Percentiles rank a stretch among this genome's conserved stretches.
These are phyloP conservation scores for Avahi laniger DNA, from an alignment of 2,797 vertebrate genomes.

Conservation along the genomic window DNA sequence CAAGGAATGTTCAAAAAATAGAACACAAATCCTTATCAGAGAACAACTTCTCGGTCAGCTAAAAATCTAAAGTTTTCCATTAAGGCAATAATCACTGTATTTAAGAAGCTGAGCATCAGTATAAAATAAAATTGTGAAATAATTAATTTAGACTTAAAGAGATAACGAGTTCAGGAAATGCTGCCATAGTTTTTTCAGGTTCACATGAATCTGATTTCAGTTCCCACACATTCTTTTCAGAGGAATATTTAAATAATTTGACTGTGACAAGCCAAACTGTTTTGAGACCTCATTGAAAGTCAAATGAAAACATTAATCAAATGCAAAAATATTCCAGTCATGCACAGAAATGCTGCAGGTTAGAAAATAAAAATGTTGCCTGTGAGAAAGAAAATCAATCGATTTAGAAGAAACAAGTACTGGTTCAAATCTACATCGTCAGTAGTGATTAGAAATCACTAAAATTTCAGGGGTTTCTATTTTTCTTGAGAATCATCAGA, in stretches of 20 bases:
- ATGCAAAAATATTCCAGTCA: slow-evolving; percentile 59
- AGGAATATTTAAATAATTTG: slow-evolving; percentile 73
- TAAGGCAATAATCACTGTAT: slow-evolving; percentile 73
- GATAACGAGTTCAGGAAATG: slow-evolving; percentile 65
- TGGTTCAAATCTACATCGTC: slow-evolving; percentile 51
- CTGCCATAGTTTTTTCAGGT: slow-evolving; percentile 62
- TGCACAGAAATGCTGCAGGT: slow-evolving; percentile 52
- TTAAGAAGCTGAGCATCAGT: slow-evolving; percentile 64
- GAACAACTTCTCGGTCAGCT: slow-evolving; percentile 68
- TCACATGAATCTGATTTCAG: slow-evolving; percentile 70
- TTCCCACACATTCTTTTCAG: slow-evolving; percentile 66
- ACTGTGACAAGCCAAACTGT: slow-evolving; percentile 71
- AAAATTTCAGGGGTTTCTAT: slow-evolving; percentile 34
- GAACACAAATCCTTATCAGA: slow-evolving; percentile 64
- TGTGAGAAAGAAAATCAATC: slow-evolving; percentile 46
- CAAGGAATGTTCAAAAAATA: slow-evolving; percentile 64
- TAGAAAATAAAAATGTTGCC: slow-evolving; percentile 71
- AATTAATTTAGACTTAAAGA: slow-evolving; percentile 78
- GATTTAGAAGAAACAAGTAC: slow-evolving; percentile 1
- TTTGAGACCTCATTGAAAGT: slow-evolving; percentile 69
- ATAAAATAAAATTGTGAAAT: slow-evolving; percentile 68
- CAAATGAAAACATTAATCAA: slow-evolving; percentile 76
- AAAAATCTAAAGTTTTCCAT: slow-evolving; percentile 72
- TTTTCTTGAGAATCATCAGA: slow-evolving; percentile 30
- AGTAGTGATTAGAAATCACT: slow-evolving; percentile 53